Evolutionary conservation across 2,113 vertebrate genomes (phyloP), one percentile per base, ranked within the genome.

Genomic region (Pachycephala philippinensis): DNA sequence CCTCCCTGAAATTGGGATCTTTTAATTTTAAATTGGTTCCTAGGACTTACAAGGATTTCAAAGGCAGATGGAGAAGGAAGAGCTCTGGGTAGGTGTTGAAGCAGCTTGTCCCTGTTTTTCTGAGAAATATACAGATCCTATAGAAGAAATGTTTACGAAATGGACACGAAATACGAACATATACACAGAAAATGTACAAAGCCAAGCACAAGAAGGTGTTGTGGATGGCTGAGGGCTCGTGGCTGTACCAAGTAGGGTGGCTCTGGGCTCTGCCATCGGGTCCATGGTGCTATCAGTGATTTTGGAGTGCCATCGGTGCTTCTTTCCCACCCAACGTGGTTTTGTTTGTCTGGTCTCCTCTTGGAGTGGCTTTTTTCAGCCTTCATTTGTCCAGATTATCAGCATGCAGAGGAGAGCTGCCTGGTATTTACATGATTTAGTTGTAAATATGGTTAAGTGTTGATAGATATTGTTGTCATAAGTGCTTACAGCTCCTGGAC

Each of bases 391-490:
- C 74, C 33, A 37, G 83, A 45, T 78, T 13, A 92, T 95, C 85
- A 80, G 72, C 94, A 90, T 91, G 74, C 49, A 44, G 91, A 65
- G 84, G 75, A 81, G 93, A 85, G 74, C 76, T 74, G 88, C 22
- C 89, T 92, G 7, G 61, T 91, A 80, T 95, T 97, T 97, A 90
- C 88, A 84, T 95, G 96, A 81, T 95, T 96, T 95, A 74, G 80
- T 87, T 97, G 91, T 93, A 93, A 97, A 96, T 93, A 64, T 26
- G 39, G 72, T 45, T 45, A 79, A 87, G 78, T 54, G 91, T 95
- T 92, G 87, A 95, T 97, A 75, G 75, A 83, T 89, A 93, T 69
- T 97, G 97, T 96, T 96, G 84, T 96, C 96, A 80, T 56, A 90
- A 93, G 94, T 56, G 52, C 81, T 96, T 95, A 79, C 86, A 70